These are phyloP conservation scores for Chaetodon trifascialis DNA, from an alignment of 2,113 vertebrate species.

Conservation along the genomic window DNA sequence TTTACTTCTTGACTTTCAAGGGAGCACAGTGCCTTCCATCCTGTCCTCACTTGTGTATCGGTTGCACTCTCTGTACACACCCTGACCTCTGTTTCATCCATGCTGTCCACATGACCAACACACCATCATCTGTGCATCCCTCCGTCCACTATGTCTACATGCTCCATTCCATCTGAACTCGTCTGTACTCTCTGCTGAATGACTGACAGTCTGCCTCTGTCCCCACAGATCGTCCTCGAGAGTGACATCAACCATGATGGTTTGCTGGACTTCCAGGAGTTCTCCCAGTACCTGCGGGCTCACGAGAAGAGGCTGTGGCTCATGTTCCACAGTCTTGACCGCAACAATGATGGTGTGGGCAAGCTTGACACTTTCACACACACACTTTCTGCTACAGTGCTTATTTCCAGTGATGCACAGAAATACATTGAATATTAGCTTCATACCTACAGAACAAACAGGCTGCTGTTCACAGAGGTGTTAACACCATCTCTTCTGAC, in stretches of 20 bases:
- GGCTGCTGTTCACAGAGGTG: background rate
- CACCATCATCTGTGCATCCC: background rate
- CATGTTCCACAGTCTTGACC: constrained; percentile 89
- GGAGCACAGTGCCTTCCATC: constrained; percentile 16
- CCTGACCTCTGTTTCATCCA: background rate
- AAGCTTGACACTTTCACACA: background rate
- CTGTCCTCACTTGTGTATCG: constrained; percentile 18
- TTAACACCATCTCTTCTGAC: constrained; percentile 12
- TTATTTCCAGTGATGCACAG: background rate
- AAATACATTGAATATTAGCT: background rate
- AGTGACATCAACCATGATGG: constrained; percentile 83
- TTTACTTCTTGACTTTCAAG: constrained; percentile 16
- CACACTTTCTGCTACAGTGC: too few species aligned
- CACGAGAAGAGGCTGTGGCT: constrained; percentile 88
- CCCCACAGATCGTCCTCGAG: constrained; percentile 75
- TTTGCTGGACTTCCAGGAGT: constrained; percentile 88
- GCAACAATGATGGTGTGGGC: constrained; percentile 87
- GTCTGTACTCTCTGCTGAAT: background rate
- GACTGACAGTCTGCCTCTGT: background rate
- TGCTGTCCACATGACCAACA: background rate
- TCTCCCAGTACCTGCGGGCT: constrained; percentile 84
- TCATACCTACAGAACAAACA: background rate
- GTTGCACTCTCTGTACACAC: background rate
- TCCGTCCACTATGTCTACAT: background rate
- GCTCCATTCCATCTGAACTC: background rate